Evolutionary conservation across 2,888 invertebrate genomes (phyloP).

Genomic region (Caenorhabditis afra): DNA sequence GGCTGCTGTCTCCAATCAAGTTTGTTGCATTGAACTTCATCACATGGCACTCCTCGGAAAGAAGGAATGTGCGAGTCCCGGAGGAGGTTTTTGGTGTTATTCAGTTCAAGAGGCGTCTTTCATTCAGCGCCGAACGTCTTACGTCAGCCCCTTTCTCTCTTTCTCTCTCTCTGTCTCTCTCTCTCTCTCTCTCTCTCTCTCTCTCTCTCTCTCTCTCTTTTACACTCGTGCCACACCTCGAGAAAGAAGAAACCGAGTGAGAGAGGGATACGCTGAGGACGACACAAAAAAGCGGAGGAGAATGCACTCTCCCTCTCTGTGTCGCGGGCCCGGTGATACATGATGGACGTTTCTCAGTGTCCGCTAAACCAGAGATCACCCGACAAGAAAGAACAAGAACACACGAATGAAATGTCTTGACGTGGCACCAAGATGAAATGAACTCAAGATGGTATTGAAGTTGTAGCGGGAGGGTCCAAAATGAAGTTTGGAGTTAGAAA

Average conservation of each 20-base stretch:
- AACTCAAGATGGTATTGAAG: too few species aligned
- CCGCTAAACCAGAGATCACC: constrained; percentile 33
- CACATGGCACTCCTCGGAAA: constrained; percentile 15
- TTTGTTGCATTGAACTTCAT: constrained; percentile 30
- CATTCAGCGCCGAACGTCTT: constrained; percentile 26
- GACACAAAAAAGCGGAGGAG: constrained; percentile 18
- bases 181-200: constrained; percentile 23
- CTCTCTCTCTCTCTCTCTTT: constrained; percentile 23
- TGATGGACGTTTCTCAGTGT: constrained; percentile 13
- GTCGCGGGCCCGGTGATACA: background rate
- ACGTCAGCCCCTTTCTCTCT: constrained; percentile 26
- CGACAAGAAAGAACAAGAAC: background rate
- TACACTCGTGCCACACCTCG: constrained; percentile 28
- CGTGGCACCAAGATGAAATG: background rate
- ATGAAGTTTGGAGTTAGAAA: background rate
- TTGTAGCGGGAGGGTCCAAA: background rate
- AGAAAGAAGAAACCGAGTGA: background rate
- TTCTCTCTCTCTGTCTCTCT: constrained; percentile 25
- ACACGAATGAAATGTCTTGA: background rate
- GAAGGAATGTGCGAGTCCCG: background rate
- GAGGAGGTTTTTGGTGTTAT: constrained; percentile 26
- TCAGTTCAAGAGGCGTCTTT: constrained; percentile 2
- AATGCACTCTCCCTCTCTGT: background rate
- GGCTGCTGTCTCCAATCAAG: constrained; percentile 15
- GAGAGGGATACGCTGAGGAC: constrained; percentile 23